Conservation (phyloP, 2,797 vertebrate species). For the Chelon auratus region DNA sequence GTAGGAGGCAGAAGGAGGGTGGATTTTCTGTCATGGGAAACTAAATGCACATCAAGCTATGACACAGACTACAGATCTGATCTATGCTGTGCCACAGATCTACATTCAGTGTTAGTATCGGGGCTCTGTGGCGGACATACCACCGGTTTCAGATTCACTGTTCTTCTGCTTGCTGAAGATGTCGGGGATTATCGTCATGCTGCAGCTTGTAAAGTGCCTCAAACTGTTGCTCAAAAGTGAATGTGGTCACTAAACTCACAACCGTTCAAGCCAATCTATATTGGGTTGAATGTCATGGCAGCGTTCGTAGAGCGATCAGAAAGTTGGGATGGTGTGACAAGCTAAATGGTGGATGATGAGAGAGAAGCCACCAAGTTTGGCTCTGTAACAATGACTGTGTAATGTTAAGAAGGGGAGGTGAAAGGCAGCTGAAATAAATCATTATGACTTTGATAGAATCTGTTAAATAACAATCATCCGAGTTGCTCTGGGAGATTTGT, state of each 20-base stretch:
- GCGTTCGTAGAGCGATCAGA: conserved; percentile 2
- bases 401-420: conserved; percentile 27
- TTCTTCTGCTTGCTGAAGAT: too few relatives aligned
- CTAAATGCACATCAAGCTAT: too few relatives aligned
- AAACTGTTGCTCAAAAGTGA: background rate
- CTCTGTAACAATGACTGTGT: conserved; percentile 31
- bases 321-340: conserved; percentile 21
- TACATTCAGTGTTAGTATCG: too few relatives aligned
- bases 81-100: too few relatives aligned
- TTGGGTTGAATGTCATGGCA: background rate
- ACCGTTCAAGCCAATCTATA: background rate
- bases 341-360: conserved; percentile 34
- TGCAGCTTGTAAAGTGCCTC: background rate
- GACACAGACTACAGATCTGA: too few relatives aligned
- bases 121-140: too few relatives aligned
- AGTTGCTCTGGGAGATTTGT: conserved; percentile 20
- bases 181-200: background rate
- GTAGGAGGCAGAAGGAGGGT: too few relatives aligned
- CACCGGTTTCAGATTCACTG: too few relatives aligned
- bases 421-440: conserved; percentile 47
- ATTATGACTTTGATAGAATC: conserved; percentile 32
- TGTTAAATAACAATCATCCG: conserved; percentile 20
- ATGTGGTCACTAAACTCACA: background rate
- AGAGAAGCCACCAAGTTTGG: conserved; percentile 20
- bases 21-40: too few relatives aligned